Evolutionary conservation across 1,140 invertebrate genomes (phyloP).

Genomic region (Acromyrmex charruanus): DNA sequence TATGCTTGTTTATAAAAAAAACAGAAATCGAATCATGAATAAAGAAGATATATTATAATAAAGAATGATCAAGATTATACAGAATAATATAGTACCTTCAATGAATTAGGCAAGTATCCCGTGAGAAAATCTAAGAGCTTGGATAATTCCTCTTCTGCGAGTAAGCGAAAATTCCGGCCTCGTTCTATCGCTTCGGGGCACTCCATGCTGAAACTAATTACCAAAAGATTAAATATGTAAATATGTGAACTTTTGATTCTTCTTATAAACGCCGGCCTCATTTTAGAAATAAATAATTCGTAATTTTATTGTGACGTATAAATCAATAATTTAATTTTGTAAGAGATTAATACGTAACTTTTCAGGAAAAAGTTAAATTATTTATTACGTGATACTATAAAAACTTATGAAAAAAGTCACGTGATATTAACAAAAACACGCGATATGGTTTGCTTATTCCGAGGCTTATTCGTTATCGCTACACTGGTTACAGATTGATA

Average conservation of each 20-base stretch:
- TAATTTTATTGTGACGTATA: neutral
- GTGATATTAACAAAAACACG: slow-evolving; percentile 38
- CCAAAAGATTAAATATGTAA: slow-evolving; percentile 61
- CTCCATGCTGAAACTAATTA: slow-evolving; percentile 84
- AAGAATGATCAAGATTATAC: neutral
- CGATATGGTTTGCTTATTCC: neutral
- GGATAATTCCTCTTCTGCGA: slow-evolving; percentile 92
- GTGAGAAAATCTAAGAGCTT: slow-evolving; percentile 91
- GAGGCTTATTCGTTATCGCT: slow-evolving; percentile 26
- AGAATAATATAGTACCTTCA: slow-evolving; percentile 89
- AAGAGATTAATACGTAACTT: slow-evolving; percentile 10
- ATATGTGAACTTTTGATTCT: neutral
- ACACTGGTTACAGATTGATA: neutral
- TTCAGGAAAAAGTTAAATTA: slow-evolving; percentile 7
- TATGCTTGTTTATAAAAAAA: neutral
- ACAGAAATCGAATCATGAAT: neutral
- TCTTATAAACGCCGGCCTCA: neutral
- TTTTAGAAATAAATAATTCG: slow-evolving; percentile 24
- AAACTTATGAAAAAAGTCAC: neutral
- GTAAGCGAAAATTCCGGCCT: slow-evolving; percentile 94
- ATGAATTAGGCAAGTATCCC: slow-evolving; percentile 92
- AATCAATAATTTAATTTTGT: slow-evolving; percentile 20
- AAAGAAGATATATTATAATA: neutral
- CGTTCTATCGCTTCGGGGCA: slow-evolving; percentile 81
- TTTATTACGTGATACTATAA: neutral